Conservation (phyloP, 2,113 vertebrate species). For the Mungos mungo region DNA sequence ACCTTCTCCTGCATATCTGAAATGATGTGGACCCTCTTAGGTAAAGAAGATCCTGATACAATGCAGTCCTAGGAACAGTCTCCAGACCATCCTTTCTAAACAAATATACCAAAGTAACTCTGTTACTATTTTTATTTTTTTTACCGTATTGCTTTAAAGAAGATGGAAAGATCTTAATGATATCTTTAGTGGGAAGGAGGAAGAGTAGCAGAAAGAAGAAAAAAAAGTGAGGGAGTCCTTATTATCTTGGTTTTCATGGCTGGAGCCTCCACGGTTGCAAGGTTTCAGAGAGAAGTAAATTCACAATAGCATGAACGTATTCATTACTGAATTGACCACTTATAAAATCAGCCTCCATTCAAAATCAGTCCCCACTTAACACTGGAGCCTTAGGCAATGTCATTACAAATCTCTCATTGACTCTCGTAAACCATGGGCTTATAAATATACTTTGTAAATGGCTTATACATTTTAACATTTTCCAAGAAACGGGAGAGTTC, state of each 20-base stretch:
- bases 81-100: background rate
- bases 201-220: background rate
- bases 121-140: background rate
- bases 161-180: background rate
- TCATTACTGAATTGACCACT: background rate
- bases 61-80: background rate
- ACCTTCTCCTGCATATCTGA: background rate
- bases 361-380: conserved; percentile 27
- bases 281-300: background rate
- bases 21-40: background rate
- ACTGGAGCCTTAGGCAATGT: background rate
- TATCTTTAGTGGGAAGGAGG: background rate
- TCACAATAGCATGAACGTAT: conserved; percentile 5
- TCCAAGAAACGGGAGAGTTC: background rate
- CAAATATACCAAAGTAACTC: background rate
- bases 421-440: background rate
- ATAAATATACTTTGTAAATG: background rate
- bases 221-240: background rate
- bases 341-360: conserved; percentile 47
- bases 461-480: background rate
- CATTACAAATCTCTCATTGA: background rate
- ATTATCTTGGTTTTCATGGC: background rate
- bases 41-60: background rate
- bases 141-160: conserved; percentile 11
- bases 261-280: background rate